Percentiles rank a stretch among this genome's conserved stretches.
phyloP scores from a whole-genome alignment of 2,113 vertebrate species.

The Regulus satrapa region DNA sequence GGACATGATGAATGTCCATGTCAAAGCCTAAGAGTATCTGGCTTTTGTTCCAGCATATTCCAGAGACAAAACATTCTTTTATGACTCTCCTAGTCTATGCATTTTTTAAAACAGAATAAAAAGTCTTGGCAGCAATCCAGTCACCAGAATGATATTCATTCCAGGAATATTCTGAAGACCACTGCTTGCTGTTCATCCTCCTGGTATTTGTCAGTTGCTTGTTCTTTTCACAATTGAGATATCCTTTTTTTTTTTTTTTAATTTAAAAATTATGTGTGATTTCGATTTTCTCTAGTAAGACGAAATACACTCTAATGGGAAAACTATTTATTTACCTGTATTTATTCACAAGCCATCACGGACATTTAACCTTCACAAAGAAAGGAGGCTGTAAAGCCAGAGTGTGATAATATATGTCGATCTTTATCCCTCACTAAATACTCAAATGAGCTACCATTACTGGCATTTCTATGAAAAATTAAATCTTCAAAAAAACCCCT shows the following conservation, averaged over 20 bases:
- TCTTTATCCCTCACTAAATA: background rate
- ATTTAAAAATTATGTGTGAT: background rate
- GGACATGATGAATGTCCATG: constrained; percentile 58
- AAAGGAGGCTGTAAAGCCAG: background rate
- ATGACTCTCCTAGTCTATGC: constrained; percentile 46
- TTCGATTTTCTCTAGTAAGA: background rate
- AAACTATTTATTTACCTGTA: background rate
- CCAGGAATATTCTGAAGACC: constrained; percentile 58
- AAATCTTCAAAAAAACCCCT: no score
- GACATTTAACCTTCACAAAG: background rate
- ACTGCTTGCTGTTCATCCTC: constrained; percentile 34
- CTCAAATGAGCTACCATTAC: background rate
- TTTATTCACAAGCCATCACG: background rate
- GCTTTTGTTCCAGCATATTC: constrained; percentile 64
- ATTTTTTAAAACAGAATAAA: constrained; percentile 69
- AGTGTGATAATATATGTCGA: background rate
- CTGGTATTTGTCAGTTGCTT: constrained; percentile 27
- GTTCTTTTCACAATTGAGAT: background rate
- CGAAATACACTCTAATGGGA: background rate
- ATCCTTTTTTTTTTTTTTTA: background rate
- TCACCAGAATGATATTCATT: constrained; percentile 64
- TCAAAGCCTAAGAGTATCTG: constrained; percentile 54
- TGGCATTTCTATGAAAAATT: background rate
- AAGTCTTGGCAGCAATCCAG: constrained; percentile 69
- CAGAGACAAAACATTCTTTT: constrained; percentile 65